phyloP scores from a whole-genome alignment of 2,888 invertebrate genomes.

The Thecocarcelia acutangulata region DNA sequence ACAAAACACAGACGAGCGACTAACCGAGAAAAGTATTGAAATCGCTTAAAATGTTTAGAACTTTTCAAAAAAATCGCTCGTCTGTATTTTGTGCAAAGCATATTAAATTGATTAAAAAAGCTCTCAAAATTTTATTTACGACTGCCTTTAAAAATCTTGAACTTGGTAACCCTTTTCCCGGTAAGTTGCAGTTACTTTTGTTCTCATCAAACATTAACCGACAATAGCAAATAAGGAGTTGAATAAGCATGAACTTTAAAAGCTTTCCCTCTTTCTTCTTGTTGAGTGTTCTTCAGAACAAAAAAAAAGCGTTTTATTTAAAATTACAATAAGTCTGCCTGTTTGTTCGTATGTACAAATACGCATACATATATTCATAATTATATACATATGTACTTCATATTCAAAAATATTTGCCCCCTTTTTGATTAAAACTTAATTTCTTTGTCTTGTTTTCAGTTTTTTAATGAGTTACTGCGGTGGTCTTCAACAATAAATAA shows the following conservation, averaged over 20 bases:
- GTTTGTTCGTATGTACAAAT: background rate
- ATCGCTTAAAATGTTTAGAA: too few species aligned
- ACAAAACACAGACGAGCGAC: too few species aligned
- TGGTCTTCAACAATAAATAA: slow-evolving; percentile 7
- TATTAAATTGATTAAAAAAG: too few species aligned
- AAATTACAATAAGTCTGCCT: slow-evolving; percentile 2
- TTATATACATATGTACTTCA: background rate
- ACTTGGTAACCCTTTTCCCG: slow-evolving; percentile 4
- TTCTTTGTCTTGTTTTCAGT: slow-evolving; percentile 21
- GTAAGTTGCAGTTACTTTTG: background rate
- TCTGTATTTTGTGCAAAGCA: too few species aligned
- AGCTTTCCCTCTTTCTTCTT: slow-evolving; percentile 14
- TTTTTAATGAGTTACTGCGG: slow-evolving; percentile 17
- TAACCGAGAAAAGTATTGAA: too few species aligned
- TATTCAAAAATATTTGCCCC: background rate
- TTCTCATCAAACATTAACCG: background rate
- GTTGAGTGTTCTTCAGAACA: background rate
- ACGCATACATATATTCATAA: too few species aligned
- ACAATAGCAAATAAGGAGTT: too few species aligned
- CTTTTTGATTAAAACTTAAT: slow-evolving; percentile 3
- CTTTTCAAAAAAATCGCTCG: too few species aligned
- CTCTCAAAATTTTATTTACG: too few species aligned
- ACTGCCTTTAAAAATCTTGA: background rate
- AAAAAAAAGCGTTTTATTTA: slow-evolving; percentile 16
- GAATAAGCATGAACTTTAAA: background rate